phyloP scores from a whole-genome alignment of 2,888 invertebrate species.

The Tolmerus cingulatus region DNA sequence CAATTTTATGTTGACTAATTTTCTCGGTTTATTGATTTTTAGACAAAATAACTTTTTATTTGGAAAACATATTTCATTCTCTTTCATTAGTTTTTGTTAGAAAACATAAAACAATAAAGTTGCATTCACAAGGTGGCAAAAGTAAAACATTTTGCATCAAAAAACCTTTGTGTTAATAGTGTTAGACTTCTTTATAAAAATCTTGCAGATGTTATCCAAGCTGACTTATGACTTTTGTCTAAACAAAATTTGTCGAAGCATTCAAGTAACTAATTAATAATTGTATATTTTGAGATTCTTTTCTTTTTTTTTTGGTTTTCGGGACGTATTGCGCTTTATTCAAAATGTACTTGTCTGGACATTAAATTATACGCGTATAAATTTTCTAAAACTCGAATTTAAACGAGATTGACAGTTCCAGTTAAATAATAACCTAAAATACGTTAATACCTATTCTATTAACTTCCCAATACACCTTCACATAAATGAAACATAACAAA shows the following conservation, averaged over 20 bases:
- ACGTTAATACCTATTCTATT: background rate
- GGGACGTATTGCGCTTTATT: background rate
- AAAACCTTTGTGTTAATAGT: constrained; percentile 13
- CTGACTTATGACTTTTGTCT: constrained; percentile 13
- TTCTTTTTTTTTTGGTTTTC: constrained; percentile 13
- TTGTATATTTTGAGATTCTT: background rate
- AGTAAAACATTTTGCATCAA: constrained; percentile 17
- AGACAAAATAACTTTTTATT: background rate
- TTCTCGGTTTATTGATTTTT: background rate
- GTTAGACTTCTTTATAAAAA: constrained; percentile 15
- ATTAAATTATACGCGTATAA: background rate
- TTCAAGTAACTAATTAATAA: background rate
- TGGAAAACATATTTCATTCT: constrained; percentile 44
- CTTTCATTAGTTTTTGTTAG: constrained; percentile 34
- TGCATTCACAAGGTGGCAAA: constrained; percentile 44
- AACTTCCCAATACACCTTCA: background rate
- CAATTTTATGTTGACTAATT: constrained; percentile 24
- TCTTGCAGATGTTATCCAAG: constrained; percentile 32
- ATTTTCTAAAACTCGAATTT: background rate
- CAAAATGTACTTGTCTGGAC: constrained; percentile 11
- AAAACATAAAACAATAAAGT: constrained; percentile 37
- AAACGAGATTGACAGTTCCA: background rate
- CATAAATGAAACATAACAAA: background rate
- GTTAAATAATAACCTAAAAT: background rate
- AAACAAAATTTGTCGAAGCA: background rate